Base-by-base conservation (phyloP, 2,113 vertebrate species). In the Mustela lutreola region DNA sequence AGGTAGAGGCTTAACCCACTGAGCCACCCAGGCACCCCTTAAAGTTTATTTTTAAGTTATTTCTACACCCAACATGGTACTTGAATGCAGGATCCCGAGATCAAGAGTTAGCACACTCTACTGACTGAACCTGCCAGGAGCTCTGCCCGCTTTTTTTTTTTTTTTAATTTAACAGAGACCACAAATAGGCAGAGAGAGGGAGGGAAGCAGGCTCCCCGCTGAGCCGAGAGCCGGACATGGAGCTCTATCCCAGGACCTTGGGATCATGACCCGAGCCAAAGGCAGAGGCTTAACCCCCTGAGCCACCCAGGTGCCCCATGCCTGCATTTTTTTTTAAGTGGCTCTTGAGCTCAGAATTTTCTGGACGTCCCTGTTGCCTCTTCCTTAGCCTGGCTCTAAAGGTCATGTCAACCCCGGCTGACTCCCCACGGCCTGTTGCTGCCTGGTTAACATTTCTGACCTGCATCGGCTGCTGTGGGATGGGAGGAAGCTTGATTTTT, bases 381-480 rank as follows among this genome's bases (percentile, higher is more conserved):
- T 33, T 48, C 9, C 48, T 85, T 87, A 10, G 9, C 28, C 26
- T 53, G 14, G 50, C 62, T 96, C 33, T 50, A 42, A 28, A 89
- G 14, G 19, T 28, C 2, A 0, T 1, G 11, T 16, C 63, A 36
- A 1, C 28, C 2, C 48, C 36, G 56, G 58, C 28, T 71, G 9
- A 45, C 10, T 67, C 15, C 19, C 16, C 3, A 10, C 24, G 73
- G 2, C 62, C 16, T 31, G 31, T 22, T 50, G 36, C 21, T 62
- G n/a, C 71, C 45, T 58, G 42, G 15, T 56, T 71, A 33, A 50
- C 19, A 3, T 86, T 89, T 58, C 53, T 39, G 19, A 42, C 39
- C 65, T 39, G 71, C 0, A 3, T 16, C 71, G 1, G 42, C 24
- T 7, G 24, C 12, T 15, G 39, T 58, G 28, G 22, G 26, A 28